phyloP scores from a whole-genome alignment of 2,113 vertebrate species.

The Coptodon rendalli region DNA sequence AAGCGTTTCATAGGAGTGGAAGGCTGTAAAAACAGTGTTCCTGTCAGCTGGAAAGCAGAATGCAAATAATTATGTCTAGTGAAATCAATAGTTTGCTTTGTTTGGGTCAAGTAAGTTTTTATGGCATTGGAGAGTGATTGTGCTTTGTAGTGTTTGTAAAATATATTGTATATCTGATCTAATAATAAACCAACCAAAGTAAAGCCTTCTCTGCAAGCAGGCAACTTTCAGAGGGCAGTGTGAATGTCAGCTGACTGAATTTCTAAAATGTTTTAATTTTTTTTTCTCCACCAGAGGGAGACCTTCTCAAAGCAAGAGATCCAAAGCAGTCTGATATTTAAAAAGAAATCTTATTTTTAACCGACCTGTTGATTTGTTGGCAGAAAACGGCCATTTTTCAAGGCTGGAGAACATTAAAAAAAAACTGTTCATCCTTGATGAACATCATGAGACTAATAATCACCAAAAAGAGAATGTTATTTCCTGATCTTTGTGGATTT shows the following conservation, averaged over 20 bases:
- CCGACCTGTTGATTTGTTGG: not conserved
- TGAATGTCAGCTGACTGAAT: not conserved
- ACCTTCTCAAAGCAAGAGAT: not conserved
- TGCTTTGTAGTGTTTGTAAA: not conserved
- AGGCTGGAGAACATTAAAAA: not conserved
- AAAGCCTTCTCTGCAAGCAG: not conserved
- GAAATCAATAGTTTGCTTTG: not conserved
- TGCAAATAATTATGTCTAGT: not conserved
- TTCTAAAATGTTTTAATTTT: not conserved
- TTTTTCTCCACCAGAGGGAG: conserved; percentile 35
- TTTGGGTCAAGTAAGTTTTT: not conserved
- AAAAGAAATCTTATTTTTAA: not conserved
- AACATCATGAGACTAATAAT: not conserved
- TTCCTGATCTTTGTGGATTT: not conserved
- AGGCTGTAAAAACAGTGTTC: not conserved
- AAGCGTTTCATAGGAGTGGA: not conserved
- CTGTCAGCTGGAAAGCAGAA: not conserved
- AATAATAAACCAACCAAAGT: not conserved
- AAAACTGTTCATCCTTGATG: not conserved
- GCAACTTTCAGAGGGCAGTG: not conserved
- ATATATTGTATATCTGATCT: not conserved
- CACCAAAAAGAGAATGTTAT: not conserved
- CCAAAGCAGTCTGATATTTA: not conserved
- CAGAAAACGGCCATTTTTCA: not conserved
- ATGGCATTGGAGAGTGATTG: not conserved